Evolutionary conservation across 2,888 invertebrate genomes (phyloP).

Genomic region (Ennomos quercinarius): DNA sequence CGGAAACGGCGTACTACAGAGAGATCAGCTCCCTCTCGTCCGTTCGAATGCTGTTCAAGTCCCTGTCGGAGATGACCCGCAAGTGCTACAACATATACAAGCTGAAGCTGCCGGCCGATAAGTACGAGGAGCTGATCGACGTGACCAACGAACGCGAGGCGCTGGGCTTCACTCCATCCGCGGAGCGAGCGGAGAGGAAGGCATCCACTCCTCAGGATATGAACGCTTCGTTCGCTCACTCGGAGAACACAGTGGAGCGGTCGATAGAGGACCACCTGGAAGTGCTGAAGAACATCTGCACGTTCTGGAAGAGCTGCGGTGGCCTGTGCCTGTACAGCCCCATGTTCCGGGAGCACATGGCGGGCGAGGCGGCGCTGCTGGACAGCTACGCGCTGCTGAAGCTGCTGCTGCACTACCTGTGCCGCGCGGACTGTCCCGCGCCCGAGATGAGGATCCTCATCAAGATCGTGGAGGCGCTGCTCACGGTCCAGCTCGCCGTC

Average conservation of each 20-base stretch:
- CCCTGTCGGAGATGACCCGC: conserved; percentile 67
- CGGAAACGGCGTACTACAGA: conserved; percentile 59
- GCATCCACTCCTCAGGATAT: conserved; percentile 51
- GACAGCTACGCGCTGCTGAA: conserved; percentile 72
- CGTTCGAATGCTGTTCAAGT: conserved; percentile 75
- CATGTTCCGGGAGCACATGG: conserved; percentile 76
- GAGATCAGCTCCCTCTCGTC: conserved; percentile 73
- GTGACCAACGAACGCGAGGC: conserved; percentile 58
- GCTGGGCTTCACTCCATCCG: conserved; percentile 45
- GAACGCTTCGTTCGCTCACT: conserved; percentile 41
- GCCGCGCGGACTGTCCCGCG: conserved; percentile 46
- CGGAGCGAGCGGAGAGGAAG: conserved; percentile 39
- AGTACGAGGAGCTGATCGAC: conserved; percentile 65
- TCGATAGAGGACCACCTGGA: conserved; percentile 59
- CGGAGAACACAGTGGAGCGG: conserved; percentile 50
- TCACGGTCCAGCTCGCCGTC: conserved; percentile 75
- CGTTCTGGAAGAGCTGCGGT: conserved; percentile 82
- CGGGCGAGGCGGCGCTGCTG: conserved; percentile 64
- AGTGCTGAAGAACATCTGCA: conserved; percentile 69
- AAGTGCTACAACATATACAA: conserved; percentile 69
- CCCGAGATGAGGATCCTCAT: conserved; percentile 63
- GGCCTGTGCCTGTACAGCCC: conserved; percentile 84
- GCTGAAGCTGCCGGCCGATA: conserved; percentile 60
- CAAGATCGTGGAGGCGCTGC: conserved; percentile 72
- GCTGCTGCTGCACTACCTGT: conserved; percentile 62